A percentile compares a stretch with the other conserved stretches of the same genome.
Evolutionary conservation across 2,113 vertebrate species (phyloP).

Genomic region (Embiotoca jacksoni): DNA sequence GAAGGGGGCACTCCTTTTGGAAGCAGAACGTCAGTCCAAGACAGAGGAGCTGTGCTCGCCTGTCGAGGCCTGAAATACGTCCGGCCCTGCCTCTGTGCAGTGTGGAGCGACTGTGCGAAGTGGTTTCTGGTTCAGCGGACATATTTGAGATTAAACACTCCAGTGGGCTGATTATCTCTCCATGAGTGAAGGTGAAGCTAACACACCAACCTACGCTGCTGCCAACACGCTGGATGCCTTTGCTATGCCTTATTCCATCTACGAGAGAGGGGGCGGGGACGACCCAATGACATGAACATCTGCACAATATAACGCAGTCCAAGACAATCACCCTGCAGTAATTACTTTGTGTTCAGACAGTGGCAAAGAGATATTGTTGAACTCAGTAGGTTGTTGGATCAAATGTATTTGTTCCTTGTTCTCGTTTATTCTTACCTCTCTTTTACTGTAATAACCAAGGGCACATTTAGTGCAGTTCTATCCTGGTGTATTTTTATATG

Average conservation of each 20-base stretch:
- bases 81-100: slow-evolving; percentile 4
- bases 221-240: slow-evolving; percentile 24
- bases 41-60: slow-evolving; percentile 27
- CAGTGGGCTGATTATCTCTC: slow-evolving; percentile 64
- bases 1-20: slow-evolving; percentile 33
- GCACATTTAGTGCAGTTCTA: not conserved
- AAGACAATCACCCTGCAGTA: not conserved
- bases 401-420: not conserved
- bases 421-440: not conserved
- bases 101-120: slow-evolving; percentile 13
- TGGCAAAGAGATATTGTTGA: slow-evolving; percentile 5
- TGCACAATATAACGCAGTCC: not conserved
- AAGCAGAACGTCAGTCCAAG: slow-evolving; percentile 25
- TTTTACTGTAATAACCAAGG: too few species aligned
- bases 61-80: slow-evolving; percentile 44
- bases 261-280: not conserved
- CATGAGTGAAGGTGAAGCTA: slow-evolving; percentile 64
- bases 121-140: slow-evolving; percentile 58
- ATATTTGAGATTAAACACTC: slow-evolving; percentile 65
- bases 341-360: slow-evolving; percentile 6
- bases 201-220: slow-evolving; percentile 8
- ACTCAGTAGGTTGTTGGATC: not conserved
- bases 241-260: slow-evolving; percentile 12
- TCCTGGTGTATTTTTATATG: not conserved
- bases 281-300: slow-evolving; percentile 12